Conservation (phyloP, 2,888 invertebrate genomes). For the Strigamia maritima region DNA sequence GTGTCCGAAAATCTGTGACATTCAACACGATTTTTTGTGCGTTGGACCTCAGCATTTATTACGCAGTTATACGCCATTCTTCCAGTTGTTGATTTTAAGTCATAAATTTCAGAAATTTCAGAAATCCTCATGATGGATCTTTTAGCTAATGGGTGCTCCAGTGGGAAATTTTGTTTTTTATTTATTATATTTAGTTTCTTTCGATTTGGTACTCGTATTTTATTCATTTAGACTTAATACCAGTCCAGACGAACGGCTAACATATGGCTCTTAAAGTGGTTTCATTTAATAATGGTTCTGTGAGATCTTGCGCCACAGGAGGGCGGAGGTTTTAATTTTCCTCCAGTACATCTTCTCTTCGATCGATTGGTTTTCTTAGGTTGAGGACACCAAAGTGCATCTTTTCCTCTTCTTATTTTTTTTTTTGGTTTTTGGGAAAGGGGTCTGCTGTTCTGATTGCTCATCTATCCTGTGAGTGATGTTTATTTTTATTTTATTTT, state of each 20-base stretch:
- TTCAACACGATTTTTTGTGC: background rate
- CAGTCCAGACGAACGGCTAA: background rate
- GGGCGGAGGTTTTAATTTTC: slow-evolving; percentile 5
- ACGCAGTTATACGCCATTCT: background rate
- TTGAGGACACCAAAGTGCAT: slow-evolving; percentile 24
- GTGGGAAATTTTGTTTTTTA: background rate
- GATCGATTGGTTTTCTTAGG: slow-evolving; percentile 20
- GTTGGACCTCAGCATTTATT: too few species aligned
- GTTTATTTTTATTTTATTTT: background rate
- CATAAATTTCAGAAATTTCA: too few species aligned
- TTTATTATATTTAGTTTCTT: background rate
- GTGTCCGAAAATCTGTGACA: background rate
- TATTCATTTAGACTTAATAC: background rate
- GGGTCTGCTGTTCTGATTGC: background rate
- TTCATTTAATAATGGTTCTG: slow-evolving; percentile 25
- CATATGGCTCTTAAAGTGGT: slow-evolving; percentile 24
- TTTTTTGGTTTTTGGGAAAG: background rate
- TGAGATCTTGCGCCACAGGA: background rate
- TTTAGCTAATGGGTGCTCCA: background rate
- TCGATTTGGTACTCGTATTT: background rate
- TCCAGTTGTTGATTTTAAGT: background rate
- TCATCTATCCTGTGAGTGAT: background rate
- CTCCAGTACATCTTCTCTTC: background rate
- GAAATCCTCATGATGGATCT: background rate
- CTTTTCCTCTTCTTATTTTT: background rate